Evolutionary conservation across 92 coral and sea anemone genomes (phyloP), one percentile per base, ranked within the genome.

Genomic region (Porites lobata): DNA sequence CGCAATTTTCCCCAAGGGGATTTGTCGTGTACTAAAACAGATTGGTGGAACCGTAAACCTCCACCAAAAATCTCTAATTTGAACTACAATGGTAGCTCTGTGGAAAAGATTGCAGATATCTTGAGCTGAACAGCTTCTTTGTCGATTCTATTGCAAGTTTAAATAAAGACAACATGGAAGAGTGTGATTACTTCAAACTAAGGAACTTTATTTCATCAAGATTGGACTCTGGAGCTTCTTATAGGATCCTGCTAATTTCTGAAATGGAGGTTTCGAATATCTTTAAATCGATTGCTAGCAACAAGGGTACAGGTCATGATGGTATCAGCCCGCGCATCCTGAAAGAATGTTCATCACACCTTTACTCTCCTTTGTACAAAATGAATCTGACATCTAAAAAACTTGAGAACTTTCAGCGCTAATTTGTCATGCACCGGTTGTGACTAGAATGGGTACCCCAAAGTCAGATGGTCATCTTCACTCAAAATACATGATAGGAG

Each of bases 251-350:
- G 26, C 22, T 8, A 50, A 47, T 86, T 66, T 61, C 87, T 59
- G 89, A 68, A 79, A 22, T 75, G 74, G 84, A 86, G 53, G 77
- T 80, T 61, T 21, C 19, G 51, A 82, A 81, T 56, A 22, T 50
- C 22, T 75, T 86, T 76, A 73, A 75, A 12, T 65, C 77, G 17
- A 47, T 91, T 54, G 54, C 91, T 50, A n/a, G 78, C 53, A 70
- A 67, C 50, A 91, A 87, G 64, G 94, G 85, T 22, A 72, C 91
- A 29, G 94, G 88, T 22, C 72, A 61, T 75, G 88, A 91, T 73
- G 91, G 69, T 19, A 76, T 82, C n/a, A 91, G 91, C 57, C 88
- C 80, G 24, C 32, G 75, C 77, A 72, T 91, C 29, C 72, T 67
- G 43, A 67, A 67, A 67, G 72, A 76, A 47, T 72, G 78, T 24